phyloP scores from a whole-genome alignment of 2,888 invertebrate genomes.

The Syrphus vitripennis region DNA sequence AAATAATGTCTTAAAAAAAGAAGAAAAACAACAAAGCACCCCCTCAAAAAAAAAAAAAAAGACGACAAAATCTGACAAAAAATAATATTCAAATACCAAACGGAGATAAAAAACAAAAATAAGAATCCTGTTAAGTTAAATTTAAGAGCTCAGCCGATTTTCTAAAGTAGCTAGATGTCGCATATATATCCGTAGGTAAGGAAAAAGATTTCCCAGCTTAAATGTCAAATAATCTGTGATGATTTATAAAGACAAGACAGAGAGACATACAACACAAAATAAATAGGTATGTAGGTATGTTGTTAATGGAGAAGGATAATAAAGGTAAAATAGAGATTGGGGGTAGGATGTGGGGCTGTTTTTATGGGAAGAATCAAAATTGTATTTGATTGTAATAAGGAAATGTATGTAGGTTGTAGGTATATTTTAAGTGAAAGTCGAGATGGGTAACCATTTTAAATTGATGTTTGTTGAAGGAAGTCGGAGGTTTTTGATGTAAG shows the following conservation, averaged over 20 bases:
- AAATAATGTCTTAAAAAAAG: neutral
- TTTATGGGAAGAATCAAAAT: neutral
- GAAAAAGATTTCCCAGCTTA: neutral
- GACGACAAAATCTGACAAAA: neutral
- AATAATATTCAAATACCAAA: neutral
- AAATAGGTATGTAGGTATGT: too few species aligned
- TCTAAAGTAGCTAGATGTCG: conserved; percentile 14
- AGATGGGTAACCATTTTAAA: neutral
- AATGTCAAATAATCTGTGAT: neutral
- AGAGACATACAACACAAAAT: too few species aligned
- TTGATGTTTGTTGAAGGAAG: neutral
- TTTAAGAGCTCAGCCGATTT: neutral
- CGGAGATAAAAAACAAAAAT: neutral
- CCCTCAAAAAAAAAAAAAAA: too few species aligned
- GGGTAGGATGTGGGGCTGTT: neutral
- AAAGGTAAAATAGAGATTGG: neutral
- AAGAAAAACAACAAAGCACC: neutral
- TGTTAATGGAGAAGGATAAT: neutral
- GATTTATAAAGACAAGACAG: conserved; percentile 1
- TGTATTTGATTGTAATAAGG: neutral
- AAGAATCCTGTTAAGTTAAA: neutral
- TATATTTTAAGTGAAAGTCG: neutral
- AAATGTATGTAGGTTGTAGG: too few species aligned
- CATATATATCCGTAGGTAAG: neutral
- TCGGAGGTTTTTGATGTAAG: neutral